Conservation (phyloP, 2,888 invertebrate species). For the Agapostemon virescens region DNA sequence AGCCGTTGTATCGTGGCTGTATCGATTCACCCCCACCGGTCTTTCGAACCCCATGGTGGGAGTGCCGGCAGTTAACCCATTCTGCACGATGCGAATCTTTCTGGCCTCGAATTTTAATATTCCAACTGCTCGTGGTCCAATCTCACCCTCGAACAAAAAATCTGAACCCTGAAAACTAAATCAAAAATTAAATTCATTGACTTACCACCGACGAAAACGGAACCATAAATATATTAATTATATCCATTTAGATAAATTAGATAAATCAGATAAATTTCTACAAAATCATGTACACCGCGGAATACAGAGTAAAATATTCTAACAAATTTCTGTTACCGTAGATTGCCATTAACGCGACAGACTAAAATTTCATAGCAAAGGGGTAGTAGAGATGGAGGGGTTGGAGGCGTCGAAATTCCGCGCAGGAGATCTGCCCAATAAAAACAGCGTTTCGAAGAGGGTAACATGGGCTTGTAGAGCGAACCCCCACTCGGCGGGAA, state of each 20-base stretch:
- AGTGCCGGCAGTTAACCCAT: conserved; percentile 63
- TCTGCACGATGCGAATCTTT: conserved; percentile 71
- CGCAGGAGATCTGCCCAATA: background rate
- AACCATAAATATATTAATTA: too few species aligned
- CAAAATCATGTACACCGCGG: fast-evolving
- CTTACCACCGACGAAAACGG: background rate
- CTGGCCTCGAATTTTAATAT: background rate
- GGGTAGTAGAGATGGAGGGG: background rate
- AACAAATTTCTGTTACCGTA: background rate
- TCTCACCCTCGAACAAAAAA: background rate
- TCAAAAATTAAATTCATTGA: background rate
- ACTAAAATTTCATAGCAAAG: too few species aligned
- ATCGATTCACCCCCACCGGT: conserved; percentile 77
- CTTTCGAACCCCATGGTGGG: conserved; percentile 64
- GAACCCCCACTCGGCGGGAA: conserved; percentile 58
- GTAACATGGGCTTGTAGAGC: conserved; percentile 70
- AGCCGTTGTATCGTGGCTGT: conserved; percentile 78
- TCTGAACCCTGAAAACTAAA: background rate
- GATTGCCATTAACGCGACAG: background rate
- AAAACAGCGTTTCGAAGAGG: conserved; percentile 55
- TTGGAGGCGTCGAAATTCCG: background rate
- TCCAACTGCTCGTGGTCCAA: background rate
- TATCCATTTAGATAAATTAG: too few species aligned
- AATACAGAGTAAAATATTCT: background rate
- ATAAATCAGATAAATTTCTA: background rate